phyloP scores from a whole-genome alignment of 2,888 invertebrate genomes.

The Liodrosophila aerea region DNA sequence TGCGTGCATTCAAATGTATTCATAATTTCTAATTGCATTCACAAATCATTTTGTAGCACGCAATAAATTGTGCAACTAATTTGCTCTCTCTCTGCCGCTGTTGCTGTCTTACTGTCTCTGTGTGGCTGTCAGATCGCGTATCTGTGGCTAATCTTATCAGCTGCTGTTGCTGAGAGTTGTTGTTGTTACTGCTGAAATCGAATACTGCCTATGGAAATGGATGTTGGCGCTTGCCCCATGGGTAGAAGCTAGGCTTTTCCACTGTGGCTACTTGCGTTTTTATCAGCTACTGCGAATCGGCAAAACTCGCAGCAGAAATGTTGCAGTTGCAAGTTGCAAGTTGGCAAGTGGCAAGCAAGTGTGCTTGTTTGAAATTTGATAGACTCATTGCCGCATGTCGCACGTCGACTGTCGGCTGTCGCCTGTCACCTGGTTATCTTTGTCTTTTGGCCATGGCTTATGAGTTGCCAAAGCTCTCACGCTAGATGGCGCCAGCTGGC shows the following conservation, averaged over 20 bases:
- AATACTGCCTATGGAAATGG: constrained; percentile 49
- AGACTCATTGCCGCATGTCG: constrained; percentile 46
- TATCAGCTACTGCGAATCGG: constrained; percentile 55
- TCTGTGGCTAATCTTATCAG: constrained; percentile 62
- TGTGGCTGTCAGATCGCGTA: constrained; percentile 15
- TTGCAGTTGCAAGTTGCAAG: constrained; percentile 17
- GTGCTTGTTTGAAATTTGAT: constrained; percentile 67
- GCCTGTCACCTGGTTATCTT: constrained; percentile 39
- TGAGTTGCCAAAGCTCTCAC: constrained; percentile 36
- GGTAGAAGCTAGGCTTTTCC: constrained; percentile 25
- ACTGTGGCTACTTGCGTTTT: constrained; percentile 46
- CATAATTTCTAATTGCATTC: constrained; percentile 2
- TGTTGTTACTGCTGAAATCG: constrained; percentile 53
- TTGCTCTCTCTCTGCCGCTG: constrained; percentile 25
- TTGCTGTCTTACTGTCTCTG: neutral
- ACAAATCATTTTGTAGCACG: constrained; percentile 34
- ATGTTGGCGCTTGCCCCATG: constrained; percentile 51
- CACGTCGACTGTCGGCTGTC: constrained; percentile 14
- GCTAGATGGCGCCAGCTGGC: constrained; percentile 64
- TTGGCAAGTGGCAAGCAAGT: constrained; percentile 50
- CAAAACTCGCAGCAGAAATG: constrained; percentile 41
- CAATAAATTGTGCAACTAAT: constrained; percentile 48
- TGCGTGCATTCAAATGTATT: neutral
- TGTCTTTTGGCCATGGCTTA: constrained; percentile 47
- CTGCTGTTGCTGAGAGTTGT: constrained; percentile 39